Conservation (phyloP, 2,797 vertebrate species). For the Xerus rutilus region DNA sequence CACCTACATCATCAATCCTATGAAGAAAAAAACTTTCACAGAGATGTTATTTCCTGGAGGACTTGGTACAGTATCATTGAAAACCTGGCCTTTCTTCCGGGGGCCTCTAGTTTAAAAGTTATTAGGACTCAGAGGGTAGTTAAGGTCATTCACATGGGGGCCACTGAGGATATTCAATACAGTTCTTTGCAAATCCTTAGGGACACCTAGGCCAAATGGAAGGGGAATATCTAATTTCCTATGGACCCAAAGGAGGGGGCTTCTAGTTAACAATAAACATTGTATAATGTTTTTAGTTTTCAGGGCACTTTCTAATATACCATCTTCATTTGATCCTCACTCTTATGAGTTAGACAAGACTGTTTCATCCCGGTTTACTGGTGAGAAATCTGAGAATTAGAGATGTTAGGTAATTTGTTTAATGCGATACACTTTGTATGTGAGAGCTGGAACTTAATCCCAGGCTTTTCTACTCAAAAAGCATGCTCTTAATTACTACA, state of each 20-base stretch:
- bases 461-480: neutral
- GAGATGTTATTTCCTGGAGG: neutral
- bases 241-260: neutral
- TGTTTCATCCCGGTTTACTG: neutral
- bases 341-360: neutral
- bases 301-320: neutral
- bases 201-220: neutral
- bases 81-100: conserved; percentile 1
- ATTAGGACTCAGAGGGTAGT: neutral
- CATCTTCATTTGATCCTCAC: neutral
- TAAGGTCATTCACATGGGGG: neutral
- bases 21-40: conserved; percentile 31
- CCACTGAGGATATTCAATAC: neutral
- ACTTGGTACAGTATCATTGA: neutral
- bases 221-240: neutral
- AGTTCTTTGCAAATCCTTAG: neutral
- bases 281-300: neutral
- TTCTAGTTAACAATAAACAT: neutral
- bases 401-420: neutral
- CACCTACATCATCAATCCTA: neutral
- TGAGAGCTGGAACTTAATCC: neutral
- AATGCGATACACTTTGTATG: neutral
- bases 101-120: conserved; percentile 12
- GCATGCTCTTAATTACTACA: neutral
- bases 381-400: neutral